Conservation (phyloP, 2,113 vertebrate species). For the Pyrgilauda ruficollis region DNA sequence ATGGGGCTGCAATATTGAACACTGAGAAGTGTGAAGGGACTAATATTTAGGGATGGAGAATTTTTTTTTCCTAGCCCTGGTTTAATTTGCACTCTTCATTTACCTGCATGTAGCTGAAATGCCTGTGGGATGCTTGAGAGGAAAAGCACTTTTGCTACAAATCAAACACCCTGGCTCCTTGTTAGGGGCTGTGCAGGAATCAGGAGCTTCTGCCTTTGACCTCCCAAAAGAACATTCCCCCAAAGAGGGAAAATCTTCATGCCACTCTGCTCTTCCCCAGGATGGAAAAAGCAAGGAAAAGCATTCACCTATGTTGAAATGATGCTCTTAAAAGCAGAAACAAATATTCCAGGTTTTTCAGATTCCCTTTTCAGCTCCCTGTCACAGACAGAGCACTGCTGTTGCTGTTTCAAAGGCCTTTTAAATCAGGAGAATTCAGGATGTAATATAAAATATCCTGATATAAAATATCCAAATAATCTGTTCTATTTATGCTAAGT, state of each 20-base stretch:
- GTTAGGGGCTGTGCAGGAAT: not conserved
- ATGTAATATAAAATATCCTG: not conserved
- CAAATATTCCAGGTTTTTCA: not conserved
- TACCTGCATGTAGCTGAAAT: not conserved
- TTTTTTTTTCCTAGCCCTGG: not conserved
- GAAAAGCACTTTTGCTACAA: not conserved
- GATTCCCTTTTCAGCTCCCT: not conserved
- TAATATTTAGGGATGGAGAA: not conserved
- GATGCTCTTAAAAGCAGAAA: not conserved
- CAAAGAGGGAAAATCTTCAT: not conserved
- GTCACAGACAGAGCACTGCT: not conserved
- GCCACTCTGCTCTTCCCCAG: not conserved
- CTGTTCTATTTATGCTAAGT: not conserved
- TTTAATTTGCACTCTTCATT: conserved; percentile 22
- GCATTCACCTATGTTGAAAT: not conserved
- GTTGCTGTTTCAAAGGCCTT: not conserved
- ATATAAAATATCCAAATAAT: not conserved
- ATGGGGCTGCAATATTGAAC: not conserved
- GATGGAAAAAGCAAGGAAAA: not conserved
- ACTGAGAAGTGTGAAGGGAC: not conserved
- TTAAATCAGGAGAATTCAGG: not conserved
- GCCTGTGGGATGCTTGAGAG: not conserved
- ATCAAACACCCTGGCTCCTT: not conserved
- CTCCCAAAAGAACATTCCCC: not conserved
- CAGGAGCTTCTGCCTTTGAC: not conserved